Percentiles rank a stretch among this genome's conserved stretches.
phyloP scores from a whole-genome alignment of 2,113 vertebrate genomes.

The Bubo bubo region DNA sequence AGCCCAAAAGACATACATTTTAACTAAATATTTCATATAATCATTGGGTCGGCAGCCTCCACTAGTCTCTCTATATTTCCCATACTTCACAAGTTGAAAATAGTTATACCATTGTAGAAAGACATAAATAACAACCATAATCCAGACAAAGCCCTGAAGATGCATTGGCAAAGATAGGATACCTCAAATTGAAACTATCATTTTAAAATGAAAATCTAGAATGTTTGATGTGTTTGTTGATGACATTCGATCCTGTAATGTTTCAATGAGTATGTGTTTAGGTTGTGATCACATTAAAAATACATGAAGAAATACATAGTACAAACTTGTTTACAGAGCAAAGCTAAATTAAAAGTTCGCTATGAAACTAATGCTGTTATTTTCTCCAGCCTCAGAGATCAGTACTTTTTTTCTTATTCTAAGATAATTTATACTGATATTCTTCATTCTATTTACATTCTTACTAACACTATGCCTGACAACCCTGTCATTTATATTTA shows the following conservation, averaged over 20 bases:
- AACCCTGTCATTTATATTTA: neutral
- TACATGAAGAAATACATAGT: neutral
- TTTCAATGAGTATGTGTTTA: neutral
- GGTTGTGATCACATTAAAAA: neutral
- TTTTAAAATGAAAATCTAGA: neutral
- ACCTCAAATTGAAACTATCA: neutral
- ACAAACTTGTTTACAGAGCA: neutral
- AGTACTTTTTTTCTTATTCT: neutral
- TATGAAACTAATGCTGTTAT: neutral
- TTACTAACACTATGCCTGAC: neutral
- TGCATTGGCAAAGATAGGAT: neutral
- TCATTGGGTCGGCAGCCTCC: neutral
- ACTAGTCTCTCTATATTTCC: neutral
- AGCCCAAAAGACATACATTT: neutral
- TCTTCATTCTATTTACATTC: neutral
- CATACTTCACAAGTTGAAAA: neutral
- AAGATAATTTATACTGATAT: neutral
- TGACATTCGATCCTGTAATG: neutral
- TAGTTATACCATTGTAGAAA: neutral
- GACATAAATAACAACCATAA: neutral
- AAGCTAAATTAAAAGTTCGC: neutral
- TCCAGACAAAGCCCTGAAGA: neutral
- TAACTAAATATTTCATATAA: neutral
- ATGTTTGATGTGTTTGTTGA: neutral
- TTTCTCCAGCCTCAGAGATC: neutral